Base-by-base conservation (phyloP, 2,888 invertebrate species). In the Cheilosia vulpina region DNA sequence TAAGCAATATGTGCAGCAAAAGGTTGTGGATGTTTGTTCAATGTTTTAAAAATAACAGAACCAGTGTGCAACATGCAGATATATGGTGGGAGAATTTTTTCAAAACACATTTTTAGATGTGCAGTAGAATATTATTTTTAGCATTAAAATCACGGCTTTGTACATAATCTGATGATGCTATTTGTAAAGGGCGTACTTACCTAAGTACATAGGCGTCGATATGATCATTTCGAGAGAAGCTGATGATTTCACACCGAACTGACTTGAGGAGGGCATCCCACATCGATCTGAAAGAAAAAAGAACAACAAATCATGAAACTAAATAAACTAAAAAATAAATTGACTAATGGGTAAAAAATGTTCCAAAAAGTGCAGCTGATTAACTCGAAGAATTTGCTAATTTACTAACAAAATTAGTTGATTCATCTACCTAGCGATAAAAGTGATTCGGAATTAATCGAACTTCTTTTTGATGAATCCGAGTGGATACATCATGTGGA, bases 151-250 rank as follows among this genome's bases (percentile, higher is more conserved):
- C 2, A 17, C 0, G 31, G n/a, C 7, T 13, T 31, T 55, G 15
- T 15, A 15, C 27, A 27, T 27, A 27, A 27, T 21, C 9, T 5
- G 27, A 38, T 15, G 2, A 19, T 31, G 19, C 15, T 19, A 27
- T 27, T 27, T 27, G 31, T 47, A 47, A 9, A 31, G 31, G 31
- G 31, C 9, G 31, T 55, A 92, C 94, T 94, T 93, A 98, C 98
- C 98, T 98, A 82, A 98, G 94, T 45, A 99, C 97, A 92, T 98
- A 99, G 47, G 98, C 97, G 93, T 98, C 98, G 90, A 98, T 95
- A 92, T 96, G 95, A 89, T 97, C 97, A 93, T 97, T 97, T 91
- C 95, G 95, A 87, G 95, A 95, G 92, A 95, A 96, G 93, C 98
- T 98, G 92, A 98, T 97, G 88, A 99, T 98, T 93, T 98, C 98